A percentile compares a stretch with the other conserved stretches of the same genome.
phyloP scores from a whole-genome alignment of 2,888 invertebrate species.

The Tinea semifulvella region DNA sequence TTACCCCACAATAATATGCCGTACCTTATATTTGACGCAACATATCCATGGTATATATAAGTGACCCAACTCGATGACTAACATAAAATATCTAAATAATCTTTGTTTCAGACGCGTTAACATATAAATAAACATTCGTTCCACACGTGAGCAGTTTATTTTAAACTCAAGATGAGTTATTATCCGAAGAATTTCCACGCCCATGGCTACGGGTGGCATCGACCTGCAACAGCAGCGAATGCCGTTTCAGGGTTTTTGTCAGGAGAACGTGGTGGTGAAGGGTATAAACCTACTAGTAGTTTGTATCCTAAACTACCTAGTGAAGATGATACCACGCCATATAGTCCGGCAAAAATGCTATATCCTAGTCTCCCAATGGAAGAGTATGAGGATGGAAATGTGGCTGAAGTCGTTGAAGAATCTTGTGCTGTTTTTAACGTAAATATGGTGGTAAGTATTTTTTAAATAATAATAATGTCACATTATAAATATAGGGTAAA shows the following conservation, averaged over 20 bases:
- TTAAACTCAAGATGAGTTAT: slow-evolving; percentile 27
- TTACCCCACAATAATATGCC: too few species aligned
- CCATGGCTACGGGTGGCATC: slow-evolving; percentile 60
- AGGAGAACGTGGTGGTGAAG: slow-evolving; percentile 32
- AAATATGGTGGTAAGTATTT: slow-evolving; percentile 46
- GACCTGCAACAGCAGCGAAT: slow-evolving; percentile 34
- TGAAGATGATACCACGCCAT: slow-evolving; percentile 44
- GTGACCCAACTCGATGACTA: neutral
- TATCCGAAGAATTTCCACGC: slow-evolving; percentile 58
- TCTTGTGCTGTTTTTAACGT: slow-evolving; percentile 49
- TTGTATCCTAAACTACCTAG: slow-evolving; percentile 47
- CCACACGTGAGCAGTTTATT: neutral
- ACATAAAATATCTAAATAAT: neutral
- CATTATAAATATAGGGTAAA: too few species aligned
- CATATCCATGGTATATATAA: too few species aligned
- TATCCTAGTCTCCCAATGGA: slow-evolving; percentile 54
- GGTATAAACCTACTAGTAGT: slow-evolving; percentile 23
- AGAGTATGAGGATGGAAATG: slow-evolving; percentile 53
- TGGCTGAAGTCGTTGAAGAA: slow-evolving; percentile 54
- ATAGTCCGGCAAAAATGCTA: slow-evolving; percentile 35
- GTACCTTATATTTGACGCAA: too few species aligned
- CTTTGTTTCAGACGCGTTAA: slow-evolving; percentile 4
- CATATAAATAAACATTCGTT: neutral
- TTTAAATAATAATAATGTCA: too few species aligned
- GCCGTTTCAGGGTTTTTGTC: slow-evolving; percentile 50